Evolutionary conservation across 2,113 vertebrate genomes (phyloP).

Genomic region (Peromyscus maniculatus): DNA sequence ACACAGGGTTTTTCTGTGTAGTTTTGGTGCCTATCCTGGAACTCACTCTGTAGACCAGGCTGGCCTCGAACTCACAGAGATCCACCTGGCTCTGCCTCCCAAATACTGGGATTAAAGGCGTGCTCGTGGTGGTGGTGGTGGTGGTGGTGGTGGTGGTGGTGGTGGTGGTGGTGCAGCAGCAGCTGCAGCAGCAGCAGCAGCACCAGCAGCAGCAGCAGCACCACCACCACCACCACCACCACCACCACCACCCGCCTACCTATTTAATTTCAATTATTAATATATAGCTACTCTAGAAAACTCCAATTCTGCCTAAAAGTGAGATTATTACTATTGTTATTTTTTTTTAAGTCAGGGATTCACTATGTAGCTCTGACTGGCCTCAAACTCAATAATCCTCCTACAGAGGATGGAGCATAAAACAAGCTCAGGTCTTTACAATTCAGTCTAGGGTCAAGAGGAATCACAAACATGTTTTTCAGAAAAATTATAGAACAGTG

Average conservation of each 20-base stretch:
- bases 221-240: no score
- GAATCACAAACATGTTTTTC: background rate
- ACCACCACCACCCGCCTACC: background rate
- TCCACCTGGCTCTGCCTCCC: no score
- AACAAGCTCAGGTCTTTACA: conserved; percentile 40
- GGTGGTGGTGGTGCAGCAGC: no score
- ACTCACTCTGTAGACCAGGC: no score
- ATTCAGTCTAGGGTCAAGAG: conserved; percentile 9
- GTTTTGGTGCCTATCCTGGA: no score
- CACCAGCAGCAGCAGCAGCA: no score
- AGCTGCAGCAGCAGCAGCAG: no score
- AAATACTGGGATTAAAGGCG: no score
- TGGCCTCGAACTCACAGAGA: no score
- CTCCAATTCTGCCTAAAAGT: conserved; percentile 15
- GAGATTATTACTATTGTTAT: background rate
- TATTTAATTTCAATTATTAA: conserved; percentile 52
- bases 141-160: no score
- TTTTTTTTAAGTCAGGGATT: background rate
- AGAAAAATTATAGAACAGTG: background rate
- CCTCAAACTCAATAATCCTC: background rate
- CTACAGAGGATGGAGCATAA: background rate
- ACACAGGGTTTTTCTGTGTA: no score
- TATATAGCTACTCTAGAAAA: conserved; percentile 24
- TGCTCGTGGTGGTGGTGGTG: no score
- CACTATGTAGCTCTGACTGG: background rate